Evolutionary conservation across 2,797 vertebrate species (phyloP).

Genomic region (Babyrousa celebensis): DNA sequence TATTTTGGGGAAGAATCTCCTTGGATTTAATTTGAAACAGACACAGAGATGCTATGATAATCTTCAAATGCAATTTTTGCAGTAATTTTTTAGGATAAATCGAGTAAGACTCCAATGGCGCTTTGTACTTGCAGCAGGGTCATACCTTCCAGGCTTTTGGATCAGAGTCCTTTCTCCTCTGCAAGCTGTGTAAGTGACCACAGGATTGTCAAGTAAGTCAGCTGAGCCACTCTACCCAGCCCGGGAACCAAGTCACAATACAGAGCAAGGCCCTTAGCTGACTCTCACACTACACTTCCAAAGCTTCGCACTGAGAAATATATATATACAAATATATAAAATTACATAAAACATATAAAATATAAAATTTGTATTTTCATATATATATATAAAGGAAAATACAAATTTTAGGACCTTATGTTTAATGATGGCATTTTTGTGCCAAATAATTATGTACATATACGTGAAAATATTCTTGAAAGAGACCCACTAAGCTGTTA

Average conservation of each 20-base stretch:
- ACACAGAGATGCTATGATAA: background rate
- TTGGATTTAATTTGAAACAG: conserved; percentile 46
- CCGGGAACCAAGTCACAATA: background rate
- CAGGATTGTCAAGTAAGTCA: background rate
- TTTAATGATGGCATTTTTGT: conserved; percentile 40
- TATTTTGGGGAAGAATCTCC: background rate
- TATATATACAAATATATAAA: too few species aligned
- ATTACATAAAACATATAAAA: too few species aligned
- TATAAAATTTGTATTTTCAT: too few species aligned
- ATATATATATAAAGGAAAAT: background rate
- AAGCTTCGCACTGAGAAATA: conserved; percentile 4
- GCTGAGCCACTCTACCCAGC: background rate
- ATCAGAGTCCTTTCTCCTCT: background rate
- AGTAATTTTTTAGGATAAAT: conserved; percentile 61
- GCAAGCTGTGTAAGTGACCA: background rate
- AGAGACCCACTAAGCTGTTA: background rate
- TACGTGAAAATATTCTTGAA: conserved; percentile 29
- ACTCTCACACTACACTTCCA: background rate
- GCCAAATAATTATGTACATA: background rate
- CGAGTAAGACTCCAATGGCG: conserved; percentile 14
- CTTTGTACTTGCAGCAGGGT: conserved; percentile 10
- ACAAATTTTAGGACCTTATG: conserved; percentile 47
- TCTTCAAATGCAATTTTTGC: conserved; percentile 37
- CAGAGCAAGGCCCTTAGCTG: background rate
- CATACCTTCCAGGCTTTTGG: background rate